Conservation (phyloP, 2,888 invertebrate species). For the Syrista parreyssii region DNA sequence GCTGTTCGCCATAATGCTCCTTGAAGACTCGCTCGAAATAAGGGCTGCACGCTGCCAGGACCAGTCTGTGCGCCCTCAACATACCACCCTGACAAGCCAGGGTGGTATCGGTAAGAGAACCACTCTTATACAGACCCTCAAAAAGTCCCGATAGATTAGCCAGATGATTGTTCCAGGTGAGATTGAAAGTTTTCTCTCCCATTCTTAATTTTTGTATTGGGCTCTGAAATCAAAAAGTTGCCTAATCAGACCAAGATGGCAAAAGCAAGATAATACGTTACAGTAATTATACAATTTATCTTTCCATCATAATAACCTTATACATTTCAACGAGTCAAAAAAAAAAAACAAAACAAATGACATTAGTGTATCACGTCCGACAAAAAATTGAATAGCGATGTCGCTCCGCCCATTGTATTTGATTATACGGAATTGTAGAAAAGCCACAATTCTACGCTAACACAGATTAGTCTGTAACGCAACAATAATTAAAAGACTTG, state of each 20-base stretch:
- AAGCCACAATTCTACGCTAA: background rate
- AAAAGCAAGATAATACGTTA: background rate
- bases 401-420: background rate
- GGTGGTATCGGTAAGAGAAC: conserved; percentile 77
- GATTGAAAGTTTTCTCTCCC: conserved; percentile 76
- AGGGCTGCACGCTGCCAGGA: conserved; percentile 80
- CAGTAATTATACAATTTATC: background rate
- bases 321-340: background rate
- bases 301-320: background rate
- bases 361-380: background rate
- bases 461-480: background rate
- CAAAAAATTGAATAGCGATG: background rate
- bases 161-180: conserved; percentile 80
- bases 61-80: conserved; percentile 78
- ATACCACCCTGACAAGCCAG: conserved; percentile 79
- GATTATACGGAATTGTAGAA: background rate
- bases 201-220: conserved; percentile 46
- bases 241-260: background rate
- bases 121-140: conserved; percentile 76
- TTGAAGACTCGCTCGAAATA: conserved; percentile 82
- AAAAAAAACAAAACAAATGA: no score
- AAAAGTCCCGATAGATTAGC: conserved; percentile 78
- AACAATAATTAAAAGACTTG: background rate
- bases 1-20: conserved; percentile 80
- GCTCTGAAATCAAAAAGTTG: background rate